Evolutionary conservation across 2,797 vertebrate genomes (phyloP).

Genomic region (Rousettus madagascariensis): DNA sequence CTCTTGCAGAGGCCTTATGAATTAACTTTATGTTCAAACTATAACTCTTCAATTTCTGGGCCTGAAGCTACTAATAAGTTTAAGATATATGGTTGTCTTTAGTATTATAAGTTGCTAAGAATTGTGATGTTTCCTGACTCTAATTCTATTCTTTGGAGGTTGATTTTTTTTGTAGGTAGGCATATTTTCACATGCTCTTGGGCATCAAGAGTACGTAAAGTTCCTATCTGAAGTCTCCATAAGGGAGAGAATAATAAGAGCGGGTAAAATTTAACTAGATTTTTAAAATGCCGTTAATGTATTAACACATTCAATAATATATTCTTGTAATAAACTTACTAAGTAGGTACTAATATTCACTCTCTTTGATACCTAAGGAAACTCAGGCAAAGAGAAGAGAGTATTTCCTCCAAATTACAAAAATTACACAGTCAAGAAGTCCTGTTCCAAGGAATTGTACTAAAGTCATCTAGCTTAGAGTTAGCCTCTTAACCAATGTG

Average conservation of each 20-base stretch:
- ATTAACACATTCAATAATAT: not conserved
- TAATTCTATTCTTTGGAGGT: not conserved
- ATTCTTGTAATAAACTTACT: not conserved
- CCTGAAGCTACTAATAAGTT: slow-evolving; percentile 42
- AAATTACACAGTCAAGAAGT: not conserved
- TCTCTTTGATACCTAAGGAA: not conserved
- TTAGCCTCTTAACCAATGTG: not conserved
- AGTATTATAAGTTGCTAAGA: slow-evolving; percentile 32
- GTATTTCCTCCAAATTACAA: not conserved
- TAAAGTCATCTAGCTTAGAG: not conserved
- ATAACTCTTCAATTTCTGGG: slow-evolving; percentile 40
- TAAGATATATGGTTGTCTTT: not conserved
- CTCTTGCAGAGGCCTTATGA: slow-evolving; percentile 57
- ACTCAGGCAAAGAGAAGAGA: not conserved
- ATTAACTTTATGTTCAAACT: slow-evolving; percentile 70
- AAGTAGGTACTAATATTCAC: not conserved
- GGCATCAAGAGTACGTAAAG: not conserved
- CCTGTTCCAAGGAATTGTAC: not conserved
- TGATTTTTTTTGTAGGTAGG: not conserved
- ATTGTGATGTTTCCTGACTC: not conserved
- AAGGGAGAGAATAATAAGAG: not conserved
- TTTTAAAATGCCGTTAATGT: not conserved
- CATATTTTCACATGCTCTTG: not conserved
- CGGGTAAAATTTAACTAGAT: not conserved
- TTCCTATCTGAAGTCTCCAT: not conserved